phyloP scores from a whole-genome alignment of 2,888 invertebrate species.

The Sussaba pulchella region DNA sequence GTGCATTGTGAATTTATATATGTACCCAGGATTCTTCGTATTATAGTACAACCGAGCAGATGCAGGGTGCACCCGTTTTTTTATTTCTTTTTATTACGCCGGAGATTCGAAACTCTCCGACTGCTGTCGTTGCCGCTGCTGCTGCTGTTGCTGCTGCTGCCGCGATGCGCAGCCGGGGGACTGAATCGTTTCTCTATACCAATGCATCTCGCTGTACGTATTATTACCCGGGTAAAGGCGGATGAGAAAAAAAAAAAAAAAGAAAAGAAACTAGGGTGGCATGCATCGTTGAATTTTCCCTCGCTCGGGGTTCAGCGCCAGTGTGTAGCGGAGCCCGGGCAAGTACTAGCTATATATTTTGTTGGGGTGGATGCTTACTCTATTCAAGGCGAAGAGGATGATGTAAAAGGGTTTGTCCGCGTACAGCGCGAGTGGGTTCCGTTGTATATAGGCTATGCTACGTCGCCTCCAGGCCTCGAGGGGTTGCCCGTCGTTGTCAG shows the following conservation, averaged over 20 bases:
- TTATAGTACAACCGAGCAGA: conserved; percentile 65
- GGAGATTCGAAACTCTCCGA: conserved; percentile 62
- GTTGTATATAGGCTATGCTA: conserved; percentile 4
- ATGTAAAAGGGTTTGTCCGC: conserved; percentile 69
- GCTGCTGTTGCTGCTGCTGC: conserved; percentile 33
- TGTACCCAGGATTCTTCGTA: conserved; percentile 45
- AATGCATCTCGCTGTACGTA: conserved; percentile 50
- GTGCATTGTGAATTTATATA: conserved; percentile 54
- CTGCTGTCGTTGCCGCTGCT: neutral
- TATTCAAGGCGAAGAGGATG: conserved; percentile 53
- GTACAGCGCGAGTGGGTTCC: conserved; percentile 26
- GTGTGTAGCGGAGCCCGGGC: conserved; percentile 44
- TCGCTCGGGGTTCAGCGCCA: conserved; percentile 25
- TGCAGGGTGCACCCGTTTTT: conserved; percentile 65
- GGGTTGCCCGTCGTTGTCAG: conserved; percentile 38
- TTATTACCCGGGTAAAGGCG: conserved; percentile 58
- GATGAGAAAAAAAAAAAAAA: conserved; percentile 45
- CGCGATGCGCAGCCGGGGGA: conserved; percentile 58
- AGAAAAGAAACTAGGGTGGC: conserved; percentile 66
- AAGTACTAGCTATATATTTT: conserved; percentile 38
- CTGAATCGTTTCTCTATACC: conserved; percentile 59
- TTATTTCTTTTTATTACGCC: conserved; percentile 69
- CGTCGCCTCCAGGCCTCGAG: conserved; percentile 44
- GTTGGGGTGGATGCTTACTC: conserved; percentile 61
- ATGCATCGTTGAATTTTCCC: conserved; percentile 70